These are phyloP conservation scores for Cataglyphis hispanica DNA, from an alignment of 1,140 invertebrate species.

Conservation along the genomic window DNA sequence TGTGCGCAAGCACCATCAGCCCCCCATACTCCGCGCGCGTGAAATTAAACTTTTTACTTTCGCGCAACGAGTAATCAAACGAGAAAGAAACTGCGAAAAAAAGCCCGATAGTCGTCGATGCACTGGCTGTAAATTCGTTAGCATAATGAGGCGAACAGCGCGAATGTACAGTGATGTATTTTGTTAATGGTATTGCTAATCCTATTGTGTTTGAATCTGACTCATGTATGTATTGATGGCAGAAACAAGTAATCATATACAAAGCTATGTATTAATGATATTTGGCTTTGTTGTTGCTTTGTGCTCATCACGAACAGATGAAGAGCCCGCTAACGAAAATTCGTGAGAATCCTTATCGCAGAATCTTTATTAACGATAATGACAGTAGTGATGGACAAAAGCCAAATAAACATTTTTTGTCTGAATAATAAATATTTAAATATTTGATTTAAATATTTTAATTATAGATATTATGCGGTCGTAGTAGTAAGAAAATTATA, in stretches of 20 bases:
- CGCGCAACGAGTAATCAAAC: conserved; percentile 8
- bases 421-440: neutral
- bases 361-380: conserved; percentile 20
- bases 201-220: neutral
- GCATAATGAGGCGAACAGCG: conserved; percentile 11
- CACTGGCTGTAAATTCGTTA: conserved; percentile 21
- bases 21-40: neutral
- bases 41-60: conserved; percentile 64
- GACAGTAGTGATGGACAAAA: neutral
- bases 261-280: conserved; percentile 35
- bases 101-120: neutral
- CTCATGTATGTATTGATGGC: neutral
- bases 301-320: neutral
- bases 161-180: neutral
- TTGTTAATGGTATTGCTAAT: conserved; percentile 34
- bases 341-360: no score
- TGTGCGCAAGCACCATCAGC: neutral
- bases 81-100: neutral
- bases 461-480: neutral
- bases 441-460: no score
- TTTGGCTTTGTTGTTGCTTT: conserved; percentile 6
- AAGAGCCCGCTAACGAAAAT: neutral
- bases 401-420: neutral
- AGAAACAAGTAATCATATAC: neutral
- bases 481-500: neutral